Percentiles rank a stretch among this genome's conserved stretches.
Evolutionary conservation across 2,113 vertebrate genomes (phyloP).

Genomic region (Percina caprodes): DNA sequence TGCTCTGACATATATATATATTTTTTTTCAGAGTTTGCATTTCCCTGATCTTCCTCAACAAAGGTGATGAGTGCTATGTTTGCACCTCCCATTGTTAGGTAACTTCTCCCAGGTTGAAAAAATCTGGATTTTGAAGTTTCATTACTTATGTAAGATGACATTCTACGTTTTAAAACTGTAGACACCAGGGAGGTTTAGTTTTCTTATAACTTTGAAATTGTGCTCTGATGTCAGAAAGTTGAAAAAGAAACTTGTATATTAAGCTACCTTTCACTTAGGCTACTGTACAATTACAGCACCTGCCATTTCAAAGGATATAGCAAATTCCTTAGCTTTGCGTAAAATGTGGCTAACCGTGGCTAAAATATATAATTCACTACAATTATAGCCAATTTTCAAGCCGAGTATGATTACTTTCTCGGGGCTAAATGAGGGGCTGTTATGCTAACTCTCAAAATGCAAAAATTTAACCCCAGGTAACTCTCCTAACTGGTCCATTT

Average conservation of each 20-base stretch:
- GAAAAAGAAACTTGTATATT: background rate
- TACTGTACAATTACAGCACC: constrained; percentile 15
- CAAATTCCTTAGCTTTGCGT: background rate
- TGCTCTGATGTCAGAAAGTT: constrained; percentile 1
- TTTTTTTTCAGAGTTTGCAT: background rate
- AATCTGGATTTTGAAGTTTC: background rate
- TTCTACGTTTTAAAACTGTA: background rate
- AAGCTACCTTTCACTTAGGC: background rate
- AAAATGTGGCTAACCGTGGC: constrained; percentile 10
- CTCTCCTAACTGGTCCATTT: background rate
- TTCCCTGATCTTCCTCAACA: background rate
- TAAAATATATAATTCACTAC: constrained; percentile 31
- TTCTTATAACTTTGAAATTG: background rate
- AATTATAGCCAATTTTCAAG: constrained; percentile 45
- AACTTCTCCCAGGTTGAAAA: background rate
- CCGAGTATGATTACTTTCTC: constrained; percentile 6
- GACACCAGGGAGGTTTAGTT: background rate
- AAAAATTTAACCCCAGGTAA: background rate
- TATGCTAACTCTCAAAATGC: background rate
- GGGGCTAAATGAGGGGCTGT: constrained; percentile 23
- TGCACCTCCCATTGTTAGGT: background rate
- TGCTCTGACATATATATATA: no score
- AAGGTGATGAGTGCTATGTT: background rate
- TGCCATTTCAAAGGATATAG: constrained; percentile 14
- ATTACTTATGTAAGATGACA: background rate